Conservation (phyloP, 2,797 vertebrate species). For the Anolis apletophallus region DNA sequence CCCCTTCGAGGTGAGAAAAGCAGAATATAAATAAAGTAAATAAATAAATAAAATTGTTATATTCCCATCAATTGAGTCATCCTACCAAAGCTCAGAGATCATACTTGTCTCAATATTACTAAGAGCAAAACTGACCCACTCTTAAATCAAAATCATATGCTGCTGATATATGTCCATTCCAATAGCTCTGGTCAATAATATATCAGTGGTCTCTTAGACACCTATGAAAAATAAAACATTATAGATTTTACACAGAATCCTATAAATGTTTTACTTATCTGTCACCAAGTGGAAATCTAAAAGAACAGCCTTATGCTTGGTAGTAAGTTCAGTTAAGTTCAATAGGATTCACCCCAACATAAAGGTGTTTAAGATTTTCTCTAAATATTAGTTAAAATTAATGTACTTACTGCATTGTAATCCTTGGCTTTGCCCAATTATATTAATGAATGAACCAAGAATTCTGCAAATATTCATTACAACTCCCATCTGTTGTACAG, state of each 20-base stretch:
- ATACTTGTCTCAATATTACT: not conserved
- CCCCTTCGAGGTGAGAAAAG: too few relatives aligned
- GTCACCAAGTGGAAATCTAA: not conserved
- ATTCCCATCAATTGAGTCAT: too few relatives aligned
- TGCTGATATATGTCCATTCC: not conserved
- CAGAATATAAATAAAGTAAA: too few relatives aligned
- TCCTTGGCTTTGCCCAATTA: constrained; percentile 60
- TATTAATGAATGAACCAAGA: constrained; percentile 71
- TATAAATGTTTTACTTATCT: not conserved
- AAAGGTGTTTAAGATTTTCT: not conserved
- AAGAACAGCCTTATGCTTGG: not conserved
- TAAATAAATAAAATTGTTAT: too few relatives aligned
- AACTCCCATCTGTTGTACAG: constrained; percentile 55
- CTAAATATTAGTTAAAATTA: constrained; percentile 10
- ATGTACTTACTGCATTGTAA: constrained; percentile 56
- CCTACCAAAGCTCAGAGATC: too few relatives aligned
- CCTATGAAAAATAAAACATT: not conserved
- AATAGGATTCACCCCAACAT: not conserved
- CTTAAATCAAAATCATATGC: too few relatives aligned
- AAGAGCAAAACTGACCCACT: not conserved
- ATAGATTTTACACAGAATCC: not conserved
- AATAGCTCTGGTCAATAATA: not conserved
- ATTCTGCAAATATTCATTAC: constrained; percentile 73
- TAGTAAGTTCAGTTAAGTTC: not conserved
- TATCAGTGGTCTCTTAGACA: not conserved